These are phyloP conservation scores for Limnephilus rhombicus DNA, from an alignment of 2,888 invertebrate genomes.

Conservation along the genomic window DNA sequence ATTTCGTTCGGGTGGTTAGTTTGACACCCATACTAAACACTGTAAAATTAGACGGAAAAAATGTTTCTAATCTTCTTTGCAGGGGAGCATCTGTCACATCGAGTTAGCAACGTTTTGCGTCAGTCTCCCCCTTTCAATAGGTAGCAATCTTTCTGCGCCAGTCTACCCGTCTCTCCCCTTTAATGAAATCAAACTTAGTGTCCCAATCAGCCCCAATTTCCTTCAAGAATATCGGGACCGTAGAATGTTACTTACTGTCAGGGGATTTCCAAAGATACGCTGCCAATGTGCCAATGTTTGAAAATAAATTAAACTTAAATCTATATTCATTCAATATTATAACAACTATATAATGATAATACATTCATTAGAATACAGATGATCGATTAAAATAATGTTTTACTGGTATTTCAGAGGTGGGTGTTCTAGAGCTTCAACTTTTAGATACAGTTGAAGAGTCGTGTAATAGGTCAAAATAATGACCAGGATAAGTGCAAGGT, in stretches of 20 bases:
- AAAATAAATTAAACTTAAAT: neutral
- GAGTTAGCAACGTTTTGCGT: slow-evolving; percentile 57
- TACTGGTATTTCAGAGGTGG: neutral
- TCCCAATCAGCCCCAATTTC: slow-evolving; percentile 48
- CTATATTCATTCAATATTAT: neutral
- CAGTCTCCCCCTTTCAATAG: slow-evolving; percentile 51
- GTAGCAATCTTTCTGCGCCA: slow-evolving; percentile 41
- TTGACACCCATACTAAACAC: slow-evolving; percentile 52
- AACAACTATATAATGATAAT: neutral
- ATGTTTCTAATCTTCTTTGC: slow-evolving; percentile 57
- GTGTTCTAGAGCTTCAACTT: neutral
- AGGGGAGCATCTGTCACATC: slow-evolving; percentile 62
- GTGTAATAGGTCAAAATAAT: neutral
- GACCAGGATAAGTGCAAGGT: neutral
- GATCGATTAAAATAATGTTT: neutral
- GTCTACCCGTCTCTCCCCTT: slow-evolving; percentile 49
- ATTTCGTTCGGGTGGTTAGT: neutral
- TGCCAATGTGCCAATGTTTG: neutral
- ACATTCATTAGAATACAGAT: no score
- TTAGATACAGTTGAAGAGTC: neutral
- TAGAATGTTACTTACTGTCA: neutral
- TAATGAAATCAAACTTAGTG: slow-evolving; percentile 63
- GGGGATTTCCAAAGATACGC: neutral
- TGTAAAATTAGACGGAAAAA: slow-evolving; percentile 63
- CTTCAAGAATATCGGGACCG: slow-evolving; percentile 22